phyloP scores from a whole-genome alignment of 2,797 vertebrate genomes.

The Protosalanx chinensis region DNA sequence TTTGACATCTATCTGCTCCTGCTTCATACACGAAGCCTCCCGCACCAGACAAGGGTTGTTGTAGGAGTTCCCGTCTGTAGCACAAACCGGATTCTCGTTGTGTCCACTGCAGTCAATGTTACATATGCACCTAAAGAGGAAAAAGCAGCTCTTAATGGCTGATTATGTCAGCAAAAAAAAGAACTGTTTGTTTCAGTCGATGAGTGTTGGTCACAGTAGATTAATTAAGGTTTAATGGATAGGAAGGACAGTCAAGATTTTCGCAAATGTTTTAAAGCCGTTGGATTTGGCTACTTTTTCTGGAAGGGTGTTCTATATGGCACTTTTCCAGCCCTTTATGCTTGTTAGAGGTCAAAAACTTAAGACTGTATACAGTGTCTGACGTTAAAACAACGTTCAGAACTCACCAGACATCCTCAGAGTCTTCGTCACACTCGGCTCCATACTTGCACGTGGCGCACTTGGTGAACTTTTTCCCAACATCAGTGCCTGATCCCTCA shows the following conservation, averaged over 20 bases:
- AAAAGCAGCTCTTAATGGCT: neutral
- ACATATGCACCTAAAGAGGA: constrained; percentile 85
- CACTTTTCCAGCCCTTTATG: neutral
- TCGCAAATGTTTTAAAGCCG: too few relatives aligned
- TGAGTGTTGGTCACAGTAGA: neutral
- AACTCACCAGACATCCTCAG: constrained; percentile 91
- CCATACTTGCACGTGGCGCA: constrained; percentile 93
- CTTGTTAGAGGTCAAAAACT: neutral
- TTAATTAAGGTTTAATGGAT: neutral
- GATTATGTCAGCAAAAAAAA: too few relatives aligned
- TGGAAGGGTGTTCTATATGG: neutral
- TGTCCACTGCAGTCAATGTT: constrained; percentile 97
- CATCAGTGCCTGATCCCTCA: constrained; percentile 85
- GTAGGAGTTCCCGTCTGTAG: constrained; percentile 91
- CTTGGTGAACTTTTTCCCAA: constrained; percentile 87
- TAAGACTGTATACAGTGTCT: neutral
- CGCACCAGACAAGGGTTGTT: constrained; percentile 93
- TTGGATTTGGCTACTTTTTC: neutral
- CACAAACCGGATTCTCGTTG: constrained; percentile 93
- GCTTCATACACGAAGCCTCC: constrained; percentile 92
- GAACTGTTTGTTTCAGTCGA: neutral
- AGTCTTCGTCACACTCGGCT: constrained; percentile 94
- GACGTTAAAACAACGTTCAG: neutral
- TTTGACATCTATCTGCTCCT: constrained; percentile 93
- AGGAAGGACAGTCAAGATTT: neutral